Percentiles rank a stretch among this genome's conserved stretches.
Evolutionary conservation across 2,888 invertebrate genomes (phyloP).

Genomic region (Leptura quadrifasciata): DNA sequence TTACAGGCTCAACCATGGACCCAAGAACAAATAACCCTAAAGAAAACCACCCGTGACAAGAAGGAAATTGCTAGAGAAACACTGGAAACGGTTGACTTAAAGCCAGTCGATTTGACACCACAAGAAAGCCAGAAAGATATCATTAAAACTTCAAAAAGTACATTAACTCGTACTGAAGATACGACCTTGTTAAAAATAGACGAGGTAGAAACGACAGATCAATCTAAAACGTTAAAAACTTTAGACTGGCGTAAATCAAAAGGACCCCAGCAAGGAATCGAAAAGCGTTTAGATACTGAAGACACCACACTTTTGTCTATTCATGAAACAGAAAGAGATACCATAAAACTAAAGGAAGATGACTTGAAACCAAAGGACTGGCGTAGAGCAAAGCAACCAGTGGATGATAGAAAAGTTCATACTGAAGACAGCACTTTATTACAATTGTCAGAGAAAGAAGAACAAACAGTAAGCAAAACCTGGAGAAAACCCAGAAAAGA

Average conservation of each 20-base stretch:
- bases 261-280: constrained; percentile 69
- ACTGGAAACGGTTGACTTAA: constrained; percentile 74
- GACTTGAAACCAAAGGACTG: constrained; percentile 57
- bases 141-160: constrained; percentile 24
- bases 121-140: constrained; percentile 4
- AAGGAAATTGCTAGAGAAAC: constrained; percentile 72
- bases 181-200: constrained; percentile 60
- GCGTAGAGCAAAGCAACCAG: constrained; percentile 57
- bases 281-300: constrained; percentile 60
- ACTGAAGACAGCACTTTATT: constrained; percentile 57
- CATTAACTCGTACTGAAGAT: constrained; percentile 58
- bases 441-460: constrained; percentile 54
- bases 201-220: constrained; percentile 54
- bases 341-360: constrained; percentile 34
- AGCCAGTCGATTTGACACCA: constrained; percentile 74
- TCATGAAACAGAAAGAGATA: constrained; percentile 59
- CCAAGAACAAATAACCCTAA: constrained; percentile 79
- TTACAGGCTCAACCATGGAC: constrained; percentile 77
- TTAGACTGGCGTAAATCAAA: constrained; percentile 60
- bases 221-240: constrained; percentile 68
- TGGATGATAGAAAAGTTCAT: constrained; percentile 27
- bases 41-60: constrained; percentile 72
- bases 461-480: constrained; percentile 45
- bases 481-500: constrained; percentile 24
- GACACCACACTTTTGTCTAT: constrained; percentile 69